A percentile compares a stretch with the other conserved stretches of the same genome.
phyloP scores from a whole-genome alignment of 1,140 invertebrate genomes.

The Thalassaphorura encarpata region DNA sequence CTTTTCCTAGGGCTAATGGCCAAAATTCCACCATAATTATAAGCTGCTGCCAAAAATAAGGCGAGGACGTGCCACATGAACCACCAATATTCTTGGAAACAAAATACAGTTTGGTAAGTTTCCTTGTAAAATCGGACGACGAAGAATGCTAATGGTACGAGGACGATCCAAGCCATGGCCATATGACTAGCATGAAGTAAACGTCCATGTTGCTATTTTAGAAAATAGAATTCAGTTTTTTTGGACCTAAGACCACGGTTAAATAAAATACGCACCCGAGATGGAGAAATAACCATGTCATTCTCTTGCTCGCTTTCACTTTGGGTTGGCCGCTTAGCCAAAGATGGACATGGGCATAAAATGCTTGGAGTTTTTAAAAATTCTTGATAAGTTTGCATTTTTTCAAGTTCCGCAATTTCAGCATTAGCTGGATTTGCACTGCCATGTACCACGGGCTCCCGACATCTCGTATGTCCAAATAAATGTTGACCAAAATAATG shows the following conservation, averaged over 20 bases:
- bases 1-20: neutral
- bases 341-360: conserved; percentile 11
- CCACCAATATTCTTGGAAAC: conserved; percentile 22
- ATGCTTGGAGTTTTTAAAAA: conserved; percentile 1
- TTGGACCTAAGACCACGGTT: neutral
- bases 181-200: conserved; percentile 14
- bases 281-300: neutral
- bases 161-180: conserved; percentile 11
- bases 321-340: neutral
- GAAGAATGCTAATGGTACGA: conserved; percentile 8
- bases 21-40: conserved; percentile 2
- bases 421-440: neutral
- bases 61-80: conserved; percentile 19
- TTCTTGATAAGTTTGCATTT: neutral
- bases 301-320: neutral
- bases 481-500: neutral
- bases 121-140: conserved; percentile 18
- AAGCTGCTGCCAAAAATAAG: neutral
- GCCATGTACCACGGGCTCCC: too few relatives aligned
- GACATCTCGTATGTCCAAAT: too few relatives aligned
- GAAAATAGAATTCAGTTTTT: neutral
- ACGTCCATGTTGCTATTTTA: conserved; percentile 2
- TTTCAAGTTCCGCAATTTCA: neutral
- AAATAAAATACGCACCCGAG: neutral
- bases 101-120: conserved; percentile 12